Base-by-base conservation (phyloP, 2,888 invertebrate species). In the Antitype chi region DNA sequence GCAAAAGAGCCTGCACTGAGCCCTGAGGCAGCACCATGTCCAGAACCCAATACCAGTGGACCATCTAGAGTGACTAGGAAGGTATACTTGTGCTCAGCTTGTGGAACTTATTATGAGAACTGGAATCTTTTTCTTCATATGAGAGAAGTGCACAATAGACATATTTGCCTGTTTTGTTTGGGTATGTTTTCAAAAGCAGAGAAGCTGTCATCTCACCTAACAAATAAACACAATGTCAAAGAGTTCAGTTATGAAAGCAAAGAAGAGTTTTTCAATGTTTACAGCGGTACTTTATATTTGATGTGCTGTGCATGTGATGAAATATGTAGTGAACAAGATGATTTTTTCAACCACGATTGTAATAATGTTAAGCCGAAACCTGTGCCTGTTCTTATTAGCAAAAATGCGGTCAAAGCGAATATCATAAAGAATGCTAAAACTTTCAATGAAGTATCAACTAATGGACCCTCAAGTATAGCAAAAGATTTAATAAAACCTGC, bases 91-190 rank as follows among this genome's bases (percentile, higher is more conserved):
- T 98, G 98, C 92, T 98, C 98, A 23, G 98, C 98, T 0, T 98
- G 98, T 93, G 98, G 98, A 64, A 98, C 98, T 20, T 98, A 98
- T 90, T 98, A 98, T 95, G 98, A 98, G 94, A 98, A 98, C 90
- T 98, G 98, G 98, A 98, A 98, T 94, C 97, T 98, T 79, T 98
- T 98, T 92, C 94, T 98, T 66, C 99, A 99, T 89, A 98, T 98
- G 97, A 97, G 98, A 73, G 98, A 98, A 90, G 97, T 98, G 77
- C 99, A 99, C 93, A 97, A 98, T 88, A 97, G 98, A 73, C 98
- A 98, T 91, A 98, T 98, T 88, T 99, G 99, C 92, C 95, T 99
- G 71, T 98, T 98, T 94, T 99, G 99, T 92, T 97, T 98, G 82
- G 98, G 98, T 70, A 98, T 98, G 97, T 98, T 98, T 95, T 98